Conservation (phyloP, 2,797 vertebrate genomes). For the Cyclopterus lumpus region DNA sequence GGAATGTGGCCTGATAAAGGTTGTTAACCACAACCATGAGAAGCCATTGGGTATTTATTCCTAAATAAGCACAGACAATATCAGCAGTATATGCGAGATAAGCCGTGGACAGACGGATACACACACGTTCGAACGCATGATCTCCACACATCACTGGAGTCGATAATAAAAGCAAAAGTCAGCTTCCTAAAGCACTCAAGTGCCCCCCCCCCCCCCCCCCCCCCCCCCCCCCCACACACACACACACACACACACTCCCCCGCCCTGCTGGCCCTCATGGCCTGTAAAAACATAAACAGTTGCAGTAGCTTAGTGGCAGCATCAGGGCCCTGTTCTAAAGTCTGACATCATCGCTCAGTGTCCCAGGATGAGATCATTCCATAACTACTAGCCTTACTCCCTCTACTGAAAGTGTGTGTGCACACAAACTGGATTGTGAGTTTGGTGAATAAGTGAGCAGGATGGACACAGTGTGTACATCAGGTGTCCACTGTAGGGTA, state of each 20-base stretch:
- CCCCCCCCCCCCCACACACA: too few species aligned
- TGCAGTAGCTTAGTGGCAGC: constrained; percentile 35
- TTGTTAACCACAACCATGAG: not conserved
- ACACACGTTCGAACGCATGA: not conserved
- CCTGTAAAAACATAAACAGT: constrained; percentile 53
- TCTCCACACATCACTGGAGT: not conserved
- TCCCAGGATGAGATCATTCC: constrained; percentile 75
- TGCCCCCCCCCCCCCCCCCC: too few species aligned
- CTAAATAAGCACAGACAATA: not conserved
- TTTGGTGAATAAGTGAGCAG: constrained; percentile 1
- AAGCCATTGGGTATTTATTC: not conserved
- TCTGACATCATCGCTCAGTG: constrained; percentile 76
- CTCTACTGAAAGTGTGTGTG: not conserved
- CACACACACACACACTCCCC: not conserved
- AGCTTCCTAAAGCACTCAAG: too few species aligned
- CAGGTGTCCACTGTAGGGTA: constrained; percentile 42
- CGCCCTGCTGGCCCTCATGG: constrained; percentile 23
- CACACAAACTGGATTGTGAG: not conserved
- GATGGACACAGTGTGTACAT: not conserved
- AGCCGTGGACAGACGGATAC: not conserved
- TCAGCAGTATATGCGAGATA: not conserved
- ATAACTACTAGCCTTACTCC: constrained; percentile 50
- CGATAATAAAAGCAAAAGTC: too few species aligned
- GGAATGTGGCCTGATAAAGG: too few species aligned
- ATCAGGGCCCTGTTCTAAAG: constrained; percentile 44